phyloP scores from a whole-genome alignment of 2,797 vertebrate species.

The Sebastes dallii region DNA sequence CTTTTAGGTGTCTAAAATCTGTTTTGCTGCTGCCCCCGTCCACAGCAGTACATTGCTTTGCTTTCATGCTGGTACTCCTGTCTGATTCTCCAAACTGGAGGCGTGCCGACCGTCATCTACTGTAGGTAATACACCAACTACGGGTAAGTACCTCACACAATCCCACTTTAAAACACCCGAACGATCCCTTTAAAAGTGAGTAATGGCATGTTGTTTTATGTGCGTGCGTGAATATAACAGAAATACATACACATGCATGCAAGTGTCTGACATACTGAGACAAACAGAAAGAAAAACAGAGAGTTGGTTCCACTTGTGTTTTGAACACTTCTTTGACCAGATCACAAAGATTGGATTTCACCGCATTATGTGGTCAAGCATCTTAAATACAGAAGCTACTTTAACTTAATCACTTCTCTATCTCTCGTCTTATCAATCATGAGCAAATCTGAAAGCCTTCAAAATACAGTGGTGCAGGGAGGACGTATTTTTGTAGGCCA shows the following conservation, averaged over 20 bases:
- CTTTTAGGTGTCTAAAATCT: too few species aligned
- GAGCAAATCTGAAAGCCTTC: neutral
- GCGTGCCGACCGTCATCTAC: too few species aligned
- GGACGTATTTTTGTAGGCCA: too few species aligned
- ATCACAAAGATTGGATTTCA: conserved; percentile 1
- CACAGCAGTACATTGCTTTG: too few species aligned
- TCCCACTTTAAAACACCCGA: too few species aligned
- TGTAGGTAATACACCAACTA: too few species aligned
- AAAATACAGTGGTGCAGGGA: neutral
- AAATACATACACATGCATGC: neutral
- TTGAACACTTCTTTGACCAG: neutral
- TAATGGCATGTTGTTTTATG: too few species aligned
- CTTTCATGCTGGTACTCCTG: too few species aligned
- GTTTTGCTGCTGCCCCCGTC: too few species aligned
- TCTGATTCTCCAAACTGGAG: too few species aligned
- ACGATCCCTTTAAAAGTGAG: too few species aligned
- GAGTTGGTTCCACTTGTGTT: conserved; percentile 10
- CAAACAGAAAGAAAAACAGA: conserved; percentile 1
- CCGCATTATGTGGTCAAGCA: neutral
- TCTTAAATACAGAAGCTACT: neutral
- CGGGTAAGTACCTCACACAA: too few species aligned
- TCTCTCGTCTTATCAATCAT: neutral
- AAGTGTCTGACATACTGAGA: neutral
- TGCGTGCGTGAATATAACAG: neutral
- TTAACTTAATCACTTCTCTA: neutral